These are phyloP conservation scores for Arvicanthis niloticus DNA, from an alignment of 2,113 vertebrate species.

Conservation along the genomic window DNA sequence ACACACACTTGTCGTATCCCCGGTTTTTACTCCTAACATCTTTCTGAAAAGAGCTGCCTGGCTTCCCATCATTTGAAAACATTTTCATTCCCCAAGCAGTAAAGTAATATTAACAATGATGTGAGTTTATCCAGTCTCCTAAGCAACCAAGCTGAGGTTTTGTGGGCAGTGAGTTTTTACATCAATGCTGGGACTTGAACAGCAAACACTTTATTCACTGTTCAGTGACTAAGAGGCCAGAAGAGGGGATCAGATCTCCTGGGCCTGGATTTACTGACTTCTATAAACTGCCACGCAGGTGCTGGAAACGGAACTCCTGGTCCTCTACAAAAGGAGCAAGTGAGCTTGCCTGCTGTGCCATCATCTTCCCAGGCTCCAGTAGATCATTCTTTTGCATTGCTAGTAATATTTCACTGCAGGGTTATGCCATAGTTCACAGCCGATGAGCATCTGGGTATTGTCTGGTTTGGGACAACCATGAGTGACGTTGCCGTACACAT, in stretches of 20 bases:
- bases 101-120: not conserved
- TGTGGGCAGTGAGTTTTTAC: not conserved
- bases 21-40: not conserved
- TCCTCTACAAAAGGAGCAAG: not conserved
- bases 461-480: not conserved
- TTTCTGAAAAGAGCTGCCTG: not conserved
- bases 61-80: accelerated
- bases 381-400: too few relatives aligned
- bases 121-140: not conserved
- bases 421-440: not conserved
- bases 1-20: accelerated
- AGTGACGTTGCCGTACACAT: not conserved
- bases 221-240: not conserved
- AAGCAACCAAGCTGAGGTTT: not conserved
- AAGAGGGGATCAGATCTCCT: not conserved
- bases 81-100: not conserved
- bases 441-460: not conserved
- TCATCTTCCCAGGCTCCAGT: not conserved
- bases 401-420: not conserved
- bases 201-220: not conserved
- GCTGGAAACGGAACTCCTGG: not conserved
- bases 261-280: not conserved
- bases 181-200: not conserved
- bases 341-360: too few relatives aligned
- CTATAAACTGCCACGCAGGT: not conserved